Percentiles rank a stretch among this genome's conserved stretches.
These are phyloP conservation scores for Eupithecia subfuscata DNA, from an alignment of 2,888 invertebrate species.

Conservation along the genomic window DNA sequence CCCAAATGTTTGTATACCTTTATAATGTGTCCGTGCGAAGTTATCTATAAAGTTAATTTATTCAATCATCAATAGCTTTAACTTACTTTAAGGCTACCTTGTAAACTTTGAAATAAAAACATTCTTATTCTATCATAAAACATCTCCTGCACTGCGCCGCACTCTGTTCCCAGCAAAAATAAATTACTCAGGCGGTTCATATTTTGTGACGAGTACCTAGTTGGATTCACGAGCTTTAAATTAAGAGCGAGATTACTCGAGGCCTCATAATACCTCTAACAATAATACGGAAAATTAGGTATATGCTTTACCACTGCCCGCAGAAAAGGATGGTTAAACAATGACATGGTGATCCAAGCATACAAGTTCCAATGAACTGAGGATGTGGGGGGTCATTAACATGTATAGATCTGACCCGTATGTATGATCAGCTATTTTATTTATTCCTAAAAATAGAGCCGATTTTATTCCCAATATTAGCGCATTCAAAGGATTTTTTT, in stretches of 20 bases:
- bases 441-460: no score
- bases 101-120: no score
- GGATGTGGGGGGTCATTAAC: neutral
- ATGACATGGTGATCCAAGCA: neutral
- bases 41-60: no score
- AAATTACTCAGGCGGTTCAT: neutral
- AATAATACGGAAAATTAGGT: neutral
- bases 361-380: neutral
- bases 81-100: no score
- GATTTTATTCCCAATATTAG: no score
- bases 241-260: slow-evolving; percentile 2
- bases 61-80: no score
- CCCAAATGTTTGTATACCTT: no score
- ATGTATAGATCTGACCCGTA: neutral
- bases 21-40: no score
- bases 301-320: neutral
- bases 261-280: neutral
- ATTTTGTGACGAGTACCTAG: neutral
- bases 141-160: neutral
- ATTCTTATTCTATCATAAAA: neutral
- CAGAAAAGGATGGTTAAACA: neutral
- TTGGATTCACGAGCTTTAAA: neutral
- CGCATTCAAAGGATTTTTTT: no score
- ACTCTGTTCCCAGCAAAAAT: neutral
- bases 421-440: neutral